These are phyloP conservation scores for Reinhardtius hippoglossoides DNA, from an alignment of 2,113 vertebrate species.

Conservation along the genomic window DNA sequence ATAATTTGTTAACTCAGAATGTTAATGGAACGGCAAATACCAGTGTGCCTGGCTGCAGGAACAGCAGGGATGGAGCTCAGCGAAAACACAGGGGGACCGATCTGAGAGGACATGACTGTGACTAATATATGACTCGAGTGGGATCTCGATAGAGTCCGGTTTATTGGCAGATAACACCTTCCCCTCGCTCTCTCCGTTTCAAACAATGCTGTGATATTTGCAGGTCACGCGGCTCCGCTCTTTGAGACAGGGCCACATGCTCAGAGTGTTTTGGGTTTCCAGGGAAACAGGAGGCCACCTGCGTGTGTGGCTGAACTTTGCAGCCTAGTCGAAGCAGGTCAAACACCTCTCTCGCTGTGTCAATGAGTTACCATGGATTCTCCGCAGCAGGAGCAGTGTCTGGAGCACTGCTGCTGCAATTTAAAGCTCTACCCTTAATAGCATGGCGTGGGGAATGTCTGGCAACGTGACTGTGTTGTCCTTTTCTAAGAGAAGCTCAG, in stretches of 20 bases:
- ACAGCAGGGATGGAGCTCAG: slow-evolving; percentile 30
- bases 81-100: slow-evolving; percentile 7
- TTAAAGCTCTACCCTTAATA: slow-evolving; percentile 53
- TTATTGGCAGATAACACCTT: slow-evolving; percentile 11
- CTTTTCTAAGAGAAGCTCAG: slow-evolving; percentile 20
- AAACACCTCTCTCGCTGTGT: slow-evolving; percentile 66
- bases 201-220: slow-evolving; percentile 43
- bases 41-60: slow-evolving; percentile 22
- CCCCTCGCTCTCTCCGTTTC: slow-evolving; percentile 6
- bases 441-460: slow-evolving; percentile 29
- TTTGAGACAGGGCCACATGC: slow-evolving; percentile 35
- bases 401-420: slow-evolving; percentile 32
- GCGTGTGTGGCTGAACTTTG: slow-evolving; percentile 67
- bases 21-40: slow-evolving; percentile 45
- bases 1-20: slow-evolving; percentile 65
- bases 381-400: slow-evolving; percentile 25
- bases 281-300: slow-evolving; percentile 72
- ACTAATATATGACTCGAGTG: slow-evolving; percentile 34
- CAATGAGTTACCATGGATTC: slow-evolving; percentile 72
- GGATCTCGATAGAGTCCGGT: slow-evolving; percentile 18
- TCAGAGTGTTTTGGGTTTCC: slow-evolving; percentile 66
- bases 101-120: slow-evolving; percentile 24
- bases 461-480: slow-evolving; percentile 51
- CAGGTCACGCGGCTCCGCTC: slow-evolving; percentile 32
- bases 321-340: slow-evolving; percentile 71